phyloP scores from a whole-genome alignment of 2,113 vertebrate genomes.

The Addax nasomaculatus region DNA sequence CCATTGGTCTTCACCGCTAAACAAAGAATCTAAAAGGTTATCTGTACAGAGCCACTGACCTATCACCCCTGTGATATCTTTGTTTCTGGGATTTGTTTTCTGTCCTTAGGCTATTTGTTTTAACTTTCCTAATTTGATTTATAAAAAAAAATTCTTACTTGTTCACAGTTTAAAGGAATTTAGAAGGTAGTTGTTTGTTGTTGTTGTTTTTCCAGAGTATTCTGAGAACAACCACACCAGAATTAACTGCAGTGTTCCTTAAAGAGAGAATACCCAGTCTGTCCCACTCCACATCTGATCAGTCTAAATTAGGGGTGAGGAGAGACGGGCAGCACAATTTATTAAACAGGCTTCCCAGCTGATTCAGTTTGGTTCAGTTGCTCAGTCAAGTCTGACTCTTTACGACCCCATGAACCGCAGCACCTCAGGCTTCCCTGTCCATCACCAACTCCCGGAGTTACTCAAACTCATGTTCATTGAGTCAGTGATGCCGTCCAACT shows the following conservation, averaged over 20 bases:
- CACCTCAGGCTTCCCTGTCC: background rate
- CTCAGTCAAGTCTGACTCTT: background rate
- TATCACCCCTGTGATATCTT: background rate
- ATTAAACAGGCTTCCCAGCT: background rate
- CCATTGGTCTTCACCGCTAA: background rate
- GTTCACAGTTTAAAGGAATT: background rate
- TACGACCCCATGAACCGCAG: accelerated
- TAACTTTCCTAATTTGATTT: background rate
- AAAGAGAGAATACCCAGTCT: background rate
- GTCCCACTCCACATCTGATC: background rate
- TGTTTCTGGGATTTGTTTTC: background rate
- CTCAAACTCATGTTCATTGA: background rate
- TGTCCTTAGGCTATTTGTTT: background rate
- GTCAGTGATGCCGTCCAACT: background rate
- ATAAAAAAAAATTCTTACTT: background rate
- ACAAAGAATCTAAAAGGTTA: background rate
- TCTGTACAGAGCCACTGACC: background rate
- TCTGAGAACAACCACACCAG: background rate
- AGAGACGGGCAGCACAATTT: background rate
- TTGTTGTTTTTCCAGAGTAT: background rate
- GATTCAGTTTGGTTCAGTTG: background rate
- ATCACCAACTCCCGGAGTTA: background rate
- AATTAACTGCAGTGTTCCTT: background rate
- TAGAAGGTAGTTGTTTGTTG: background rate
- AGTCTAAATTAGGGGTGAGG: background rate